Evolutionary conservation across 2,113 vertebrate genomes (phyloP).

Genomic region (Willisornis vidua): DNA sequence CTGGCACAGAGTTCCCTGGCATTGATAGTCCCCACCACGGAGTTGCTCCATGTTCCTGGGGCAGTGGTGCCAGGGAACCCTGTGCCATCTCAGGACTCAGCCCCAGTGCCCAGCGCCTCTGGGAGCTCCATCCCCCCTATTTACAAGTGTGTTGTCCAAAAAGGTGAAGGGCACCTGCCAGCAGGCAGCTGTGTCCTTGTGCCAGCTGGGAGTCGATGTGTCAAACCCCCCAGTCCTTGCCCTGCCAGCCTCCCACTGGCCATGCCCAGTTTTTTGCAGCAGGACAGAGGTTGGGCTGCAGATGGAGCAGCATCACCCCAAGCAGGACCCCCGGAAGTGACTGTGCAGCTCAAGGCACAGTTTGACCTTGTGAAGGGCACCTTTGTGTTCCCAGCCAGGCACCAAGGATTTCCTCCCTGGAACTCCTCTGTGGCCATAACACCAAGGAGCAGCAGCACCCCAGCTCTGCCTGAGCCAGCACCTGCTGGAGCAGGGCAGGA

Average conservation of each 20-base stretch:
- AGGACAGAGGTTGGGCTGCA: not conserved
- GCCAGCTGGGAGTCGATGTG: rapidly evolving
- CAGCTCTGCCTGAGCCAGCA: not conserved
- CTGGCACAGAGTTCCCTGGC: not conserved
- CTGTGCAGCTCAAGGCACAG: not conserved
- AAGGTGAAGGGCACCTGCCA: not conserved
- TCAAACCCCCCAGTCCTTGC: not conserved
- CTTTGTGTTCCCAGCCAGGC: not conserved
- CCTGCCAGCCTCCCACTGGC: not conserved
- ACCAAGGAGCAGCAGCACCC: not conserved
- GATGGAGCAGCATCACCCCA: rapidly evolving
- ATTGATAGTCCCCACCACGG: rapidly evolving
- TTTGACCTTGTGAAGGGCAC: not conserved
- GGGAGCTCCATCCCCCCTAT: not conserved
- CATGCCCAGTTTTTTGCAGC: not conserved
- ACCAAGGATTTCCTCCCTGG: not conserved
- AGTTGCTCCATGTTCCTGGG: not conserved
- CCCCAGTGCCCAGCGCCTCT: not conserved
- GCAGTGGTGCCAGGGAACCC: not conserved
- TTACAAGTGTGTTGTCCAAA: not conserved
- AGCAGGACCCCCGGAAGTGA: not conserved
- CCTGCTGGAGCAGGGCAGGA: not conserved
- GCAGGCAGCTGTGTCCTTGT: not conserved
- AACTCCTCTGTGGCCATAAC: rapidly evolving
- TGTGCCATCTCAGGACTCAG: not conserved